phyloP scores from a whole-genome alignment of 53 echinoderm and acorn worm species.

The Crossaster papposus region DNA sequence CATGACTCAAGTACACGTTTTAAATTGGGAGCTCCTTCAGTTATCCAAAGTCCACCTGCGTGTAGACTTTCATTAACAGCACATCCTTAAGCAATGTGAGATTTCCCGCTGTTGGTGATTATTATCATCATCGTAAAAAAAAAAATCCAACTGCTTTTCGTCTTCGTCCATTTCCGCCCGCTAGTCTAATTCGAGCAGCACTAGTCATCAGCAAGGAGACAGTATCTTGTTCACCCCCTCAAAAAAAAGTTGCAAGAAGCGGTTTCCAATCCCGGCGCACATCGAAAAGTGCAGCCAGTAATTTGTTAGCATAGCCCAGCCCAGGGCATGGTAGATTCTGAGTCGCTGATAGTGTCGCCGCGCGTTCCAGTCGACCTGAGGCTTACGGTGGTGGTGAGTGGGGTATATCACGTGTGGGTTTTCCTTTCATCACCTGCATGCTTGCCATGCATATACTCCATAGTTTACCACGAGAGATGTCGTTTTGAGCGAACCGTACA shows the following conservation, averaged over 20 bases:
- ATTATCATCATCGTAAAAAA: neutral
- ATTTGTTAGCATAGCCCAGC: conserved; percentile 40
- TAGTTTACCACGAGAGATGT: neutral
- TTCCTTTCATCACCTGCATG: conserved; percentile 18
- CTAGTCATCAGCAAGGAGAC: neutral
- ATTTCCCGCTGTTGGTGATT: neutral
- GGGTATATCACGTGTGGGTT: conserved; percentile 7
- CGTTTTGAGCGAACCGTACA: neutral
- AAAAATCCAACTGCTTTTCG: neutral
- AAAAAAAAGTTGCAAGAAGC: neutral
- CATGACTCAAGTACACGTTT: neutral
- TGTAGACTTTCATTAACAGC: neutral
- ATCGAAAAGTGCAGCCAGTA: conserved; percentile 30
- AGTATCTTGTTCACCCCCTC: neutral
- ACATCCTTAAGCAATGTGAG: neutral
- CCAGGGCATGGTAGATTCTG: conserved; percentile 11
- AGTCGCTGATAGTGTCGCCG: conserved; percentile 31
- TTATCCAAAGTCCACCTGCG: neutral
- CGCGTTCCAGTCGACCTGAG: conserved; percentile 24
- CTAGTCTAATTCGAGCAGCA: neutral
- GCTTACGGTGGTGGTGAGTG: neutral
- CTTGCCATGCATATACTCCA: neutral
- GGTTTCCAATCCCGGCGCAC: neutral
- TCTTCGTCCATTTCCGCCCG: neutral
- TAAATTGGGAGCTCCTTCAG: neutral